phyloP scores from a whole-genome alignment of 2,888 invertebrate species.

The Periphyllus acericola region DNA sequence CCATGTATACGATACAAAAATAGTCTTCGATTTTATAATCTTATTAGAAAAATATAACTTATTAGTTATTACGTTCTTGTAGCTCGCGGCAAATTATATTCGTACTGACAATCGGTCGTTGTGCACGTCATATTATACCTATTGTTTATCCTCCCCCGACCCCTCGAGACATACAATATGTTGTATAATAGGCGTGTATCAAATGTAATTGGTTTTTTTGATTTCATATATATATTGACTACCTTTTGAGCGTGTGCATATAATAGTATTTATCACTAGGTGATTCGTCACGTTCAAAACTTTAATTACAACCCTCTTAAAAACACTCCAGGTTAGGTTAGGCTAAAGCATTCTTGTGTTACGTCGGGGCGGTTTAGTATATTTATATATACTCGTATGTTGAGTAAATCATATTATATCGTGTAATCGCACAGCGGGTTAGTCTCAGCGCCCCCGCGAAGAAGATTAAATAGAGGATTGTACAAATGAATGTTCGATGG shows the following conservation, averaged over 20 bases:
- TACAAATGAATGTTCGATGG: not conserved
- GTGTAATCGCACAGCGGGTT: slow-evolving; percentile 27
- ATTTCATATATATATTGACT: not conserved
- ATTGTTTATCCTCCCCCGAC: slow-evolving; percentile 44
- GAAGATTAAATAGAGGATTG: not conserved
- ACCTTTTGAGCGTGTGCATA: not conserved
- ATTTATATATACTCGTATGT: not conserved
- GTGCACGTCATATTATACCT: not conserved
- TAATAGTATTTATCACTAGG: slow-evolving; percentile 2
- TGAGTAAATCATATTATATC: not conserved
- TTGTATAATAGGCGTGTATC: not conserved
- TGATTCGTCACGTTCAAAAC: slow-evolving; percentile 49
- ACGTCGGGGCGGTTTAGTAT: not conserved
- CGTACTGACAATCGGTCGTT: not conserved
- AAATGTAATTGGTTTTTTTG: slow-evolving; percentile 43
- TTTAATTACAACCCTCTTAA: slow-evolving; percentile 37
- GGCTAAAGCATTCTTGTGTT: not conserved
- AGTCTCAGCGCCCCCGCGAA: slow-evolving; percentile 23
- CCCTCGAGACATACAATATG: not conserved
- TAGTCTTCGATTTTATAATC: slow-evolving; percentile 10
- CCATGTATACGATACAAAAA: not conserved
- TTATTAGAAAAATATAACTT: not conserved
- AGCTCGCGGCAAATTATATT: slow-evolving; percentile 26
- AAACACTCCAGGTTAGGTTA: not conserved
- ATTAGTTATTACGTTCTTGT: not conserved